These are phyloP conservation scores for Archivesica marissinica DNA, from an alignment of 1,140 invertebrate genomes.

Conservation along the genomic window DNA sequence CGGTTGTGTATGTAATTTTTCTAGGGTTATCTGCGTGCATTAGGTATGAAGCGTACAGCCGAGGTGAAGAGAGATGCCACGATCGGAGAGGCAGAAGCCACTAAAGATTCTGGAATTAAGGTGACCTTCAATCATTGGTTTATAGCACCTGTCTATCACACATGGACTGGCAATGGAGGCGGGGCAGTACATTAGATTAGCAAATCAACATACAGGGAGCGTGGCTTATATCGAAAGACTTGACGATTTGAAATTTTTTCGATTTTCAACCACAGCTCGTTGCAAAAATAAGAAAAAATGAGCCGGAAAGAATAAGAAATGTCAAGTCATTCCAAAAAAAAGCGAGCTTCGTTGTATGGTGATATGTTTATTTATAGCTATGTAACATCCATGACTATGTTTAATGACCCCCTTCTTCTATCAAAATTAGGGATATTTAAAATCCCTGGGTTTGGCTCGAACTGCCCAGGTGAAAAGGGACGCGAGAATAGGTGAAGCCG, in stretches of 20 bases:
- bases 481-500: conserved; percentile 97
- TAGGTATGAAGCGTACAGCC: conserved; percentile 97
- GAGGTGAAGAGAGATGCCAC: conserved; percentile 98
- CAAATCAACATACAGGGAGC: conserved; percentile 2
- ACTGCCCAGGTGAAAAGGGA: conserved; percentile 98
- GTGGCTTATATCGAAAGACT: conserved; percentile 13
- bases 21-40: conserved; percentile 95
- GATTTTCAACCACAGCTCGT: too few species aligned
- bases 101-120: conserved; percentile 78
- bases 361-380: background rate
- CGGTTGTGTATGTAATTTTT: conserved; percentile 63
- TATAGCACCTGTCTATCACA: conserved; percentile 11
- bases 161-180: conserved; percentile 5
- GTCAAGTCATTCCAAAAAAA: background rate
- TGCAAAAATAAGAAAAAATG: background rate
- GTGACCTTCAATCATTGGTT: conserved; percentile 62
- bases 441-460: conserved; percentile 97
- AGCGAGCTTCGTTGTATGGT: background rate
- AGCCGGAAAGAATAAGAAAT: background rate
- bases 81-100: conserved; percentile 97
- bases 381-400: conserved; percentile 10
- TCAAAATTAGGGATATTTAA: conserved; percentile 93
- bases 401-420: conserved; percentile 33
- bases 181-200: background rate
- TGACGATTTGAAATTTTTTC: too few species aligned